Evolutionary conservation across 2,888 invertebrate species (phyloP).

Genomic region (Slavum lentiscoides): DNA sequence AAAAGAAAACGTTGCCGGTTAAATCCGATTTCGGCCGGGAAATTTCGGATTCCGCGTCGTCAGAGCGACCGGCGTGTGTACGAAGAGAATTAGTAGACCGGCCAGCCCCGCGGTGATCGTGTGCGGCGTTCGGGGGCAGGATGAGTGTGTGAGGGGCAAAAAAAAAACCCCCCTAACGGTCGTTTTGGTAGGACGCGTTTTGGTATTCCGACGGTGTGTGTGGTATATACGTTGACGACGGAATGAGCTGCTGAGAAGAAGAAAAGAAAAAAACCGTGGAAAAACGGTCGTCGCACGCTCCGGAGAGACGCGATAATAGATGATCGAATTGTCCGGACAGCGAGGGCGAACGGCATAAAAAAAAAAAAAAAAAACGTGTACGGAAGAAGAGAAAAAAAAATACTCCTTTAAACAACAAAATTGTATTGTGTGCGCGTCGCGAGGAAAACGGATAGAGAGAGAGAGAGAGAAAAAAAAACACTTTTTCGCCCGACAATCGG

Average conservation of each 20-base stretch:
- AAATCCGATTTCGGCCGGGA: too few relatives aligned
- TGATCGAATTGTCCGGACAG: constrained; percentile 7
- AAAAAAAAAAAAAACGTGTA: neutral
- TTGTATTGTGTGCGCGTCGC: neutral
- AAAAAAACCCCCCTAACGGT: too few relatives aligned
- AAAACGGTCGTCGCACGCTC: constrained; percentile 6
- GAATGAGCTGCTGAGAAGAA: too few relatives aligned
- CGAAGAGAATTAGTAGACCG: too few relatives aligned
- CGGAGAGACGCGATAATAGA: neutral
- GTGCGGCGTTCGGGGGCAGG: too few relatives aligned
- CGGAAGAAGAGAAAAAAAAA: neutral
- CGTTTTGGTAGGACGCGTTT: neutral
- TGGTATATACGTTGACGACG: neutral
- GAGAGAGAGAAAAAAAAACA: constrained; percentile 6
- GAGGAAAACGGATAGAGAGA: neutral
- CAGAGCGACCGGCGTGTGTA: too few relatives aligned
- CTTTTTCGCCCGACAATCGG: constrained; percentile 40
- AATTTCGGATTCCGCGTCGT: too few relatives aligned
- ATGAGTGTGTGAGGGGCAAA: too few relatives aligned
- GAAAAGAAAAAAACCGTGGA: neutral
- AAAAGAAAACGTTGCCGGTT: too few relatives aligned
- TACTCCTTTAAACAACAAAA: neutral
- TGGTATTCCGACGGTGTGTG: constrained; percentile 21
- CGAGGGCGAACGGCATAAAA: neutral
- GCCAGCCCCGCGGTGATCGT: too few relatives aligned